Conservation (phyloP, 2,113 vertebrate genomes). For the Oryzias javanicus region DNA sequence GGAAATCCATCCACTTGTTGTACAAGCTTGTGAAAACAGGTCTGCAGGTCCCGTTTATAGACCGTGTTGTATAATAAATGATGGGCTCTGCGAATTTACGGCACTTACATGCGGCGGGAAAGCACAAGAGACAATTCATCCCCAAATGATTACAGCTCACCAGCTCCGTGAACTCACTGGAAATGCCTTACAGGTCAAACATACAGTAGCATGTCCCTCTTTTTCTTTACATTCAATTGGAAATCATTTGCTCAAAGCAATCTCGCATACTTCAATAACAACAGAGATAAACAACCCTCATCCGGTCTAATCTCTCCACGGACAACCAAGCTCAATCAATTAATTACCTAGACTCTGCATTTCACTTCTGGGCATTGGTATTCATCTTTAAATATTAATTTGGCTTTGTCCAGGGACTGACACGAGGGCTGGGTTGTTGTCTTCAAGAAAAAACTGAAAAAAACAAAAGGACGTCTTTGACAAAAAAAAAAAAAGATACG, state of each 20-base stretch:
- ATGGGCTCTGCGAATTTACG: conserved; percentile 32
- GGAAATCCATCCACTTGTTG: conserved; percentile 65
- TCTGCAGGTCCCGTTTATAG: conserved; percentile 40
- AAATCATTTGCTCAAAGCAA: conserved; percentile 65
- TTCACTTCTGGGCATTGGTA: conserved; percentile 84
- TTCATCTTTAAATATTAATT: conserved; percentile 93
- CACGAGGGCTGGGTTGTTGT: conserved; percentile 62
- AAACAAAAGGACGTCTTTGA: conserved; percentile 13
- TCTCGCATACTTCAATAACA: conserved; percentile 70
- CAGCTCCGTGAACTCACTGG: conserved; percentile 43
- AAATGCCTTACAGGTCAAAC: conserved; percentile 68
- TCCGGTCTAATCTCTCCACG: conserved; percentile 69
- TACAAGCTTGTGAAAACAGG: conserved; percentile 54
- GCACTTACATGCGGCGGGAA: conserved; percentile 28
- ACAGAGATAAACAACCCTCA: conserved; percentile 74
- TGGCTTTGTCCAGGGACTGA: conserved; percentile 82
- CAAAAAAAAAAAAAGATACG: conserved; percentile 13
- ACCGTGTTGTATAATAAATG: conserved; percentile 42
- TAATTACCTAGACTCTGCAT: conserved; percentile 82
- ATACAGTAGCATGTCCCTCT: conserved; percentile 35
- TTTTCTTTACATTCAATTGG: conserved; percentile 68
- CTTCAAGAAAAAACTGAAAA: conserved; percentile 40
- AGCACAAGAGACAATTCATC: conserved; percentile 51
- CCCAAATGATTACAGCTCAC: conserved; percentile 47
- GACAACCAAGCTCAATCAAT: conserved; percentile 78